Evolutionary conservation across 37 sponge, comb jelly and placozoan species (phyloP).

Genomic region (Bolinopsis microptera): DNA sequence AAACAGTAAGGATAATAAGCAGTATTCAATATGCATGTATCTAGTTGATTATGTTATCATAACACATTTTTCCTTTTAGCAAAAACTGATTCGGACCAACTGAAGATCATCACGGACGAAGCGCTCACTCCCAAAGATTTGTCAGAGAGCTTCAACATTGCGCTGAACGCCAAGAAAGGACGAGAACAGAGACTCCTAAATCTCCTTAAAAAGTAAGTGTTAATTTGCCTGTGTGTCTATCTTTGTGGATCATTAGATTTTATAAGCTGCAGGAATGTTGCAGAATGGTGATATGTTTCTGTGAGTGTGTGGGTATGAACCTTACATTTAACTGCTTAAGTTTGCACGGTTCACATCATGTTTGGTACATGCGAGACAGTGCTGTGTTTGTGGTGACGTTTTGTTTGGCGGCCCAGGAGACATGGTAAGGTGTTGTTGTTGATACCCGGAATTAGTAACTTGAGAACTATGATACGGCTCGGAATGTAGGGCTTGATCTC

Average conservation of each 20-base stretch:
- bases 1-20: too few relatives aligned
- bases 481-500: too few relatives aligned
- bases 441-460: not conserved
- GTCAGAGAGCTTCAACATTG: not conserved
- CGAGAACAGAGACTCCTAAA: not conserved
- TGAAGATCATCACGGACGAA: not conserved
- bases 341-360: too few relatives aligned
- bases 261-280: too few relatives aligned
- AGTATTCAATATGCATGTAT: too few relatives aligned
- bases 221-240: not conserved
- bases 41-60: too few relatives aligned
- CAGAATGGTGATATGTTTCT: too few relatives aligned
- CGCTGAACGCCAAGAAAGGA: conserved; percentile 21
- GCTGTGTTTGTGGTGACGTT: too few relatives aligned
- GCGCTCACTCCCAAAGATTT: not conserved
- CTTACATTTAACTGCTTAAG: too few relatives aligned
- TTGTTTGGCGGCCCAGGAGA: too few relatives aligned
- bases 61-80: not conserved
- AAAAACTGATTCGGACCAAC: not conserved
- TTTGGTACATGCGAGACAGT: too few relatives aligned
- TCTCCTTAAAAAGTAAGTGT: conserved; percentile 32
- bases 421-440: not conserved
- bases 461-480: not conserved
- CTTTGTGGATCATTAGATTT: not conserved
- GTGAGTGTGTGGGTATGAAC: too few relatives aligned